phyloP scores from a whole-genome alignment of 2,113 vertebrate genomes.

The Corythoichthys haematopterus region DNA sequence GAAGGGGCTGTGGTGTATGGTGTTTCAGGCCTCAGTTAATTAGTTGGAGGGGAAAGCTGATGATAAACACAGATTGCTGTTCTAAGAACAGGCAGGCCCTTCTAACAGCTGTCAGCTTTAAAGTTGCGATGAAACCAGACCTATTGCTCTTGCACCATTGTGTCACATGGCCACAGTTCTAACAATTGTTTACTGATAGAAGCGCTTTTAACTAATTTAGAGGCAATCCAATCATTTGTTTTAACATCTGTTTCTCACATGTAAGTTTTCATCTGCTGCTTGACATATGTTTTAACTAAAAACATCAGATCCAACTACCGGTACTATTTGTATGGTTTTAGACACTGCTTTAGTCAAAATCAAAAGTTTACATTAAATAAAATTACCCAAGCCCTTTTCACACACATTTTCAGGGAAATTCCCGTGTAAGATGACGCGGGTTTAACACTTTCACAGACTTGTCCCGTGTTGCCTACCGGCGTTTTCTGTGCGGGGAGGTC shows the following conservation, averaged over 20 bases:
- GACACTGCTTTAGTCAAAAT: too few species aligned
- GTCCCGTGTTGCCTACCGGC: too few species aligned
- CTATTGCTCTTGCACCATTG: neutral
- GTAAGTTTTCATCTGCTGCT: neutral
- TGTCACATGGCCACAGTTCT: neutral
- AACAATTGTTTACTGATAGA: neutral
- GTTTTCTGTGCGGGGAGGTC: too few species aligned
- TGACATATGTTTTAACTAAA: neutral
- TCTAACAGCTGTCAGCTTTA: constrained; percentile 42
- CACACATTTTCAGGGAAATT: too few species aligned
- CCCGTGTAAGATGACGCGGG: too few species aligned
- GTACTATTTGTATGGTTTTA: too few species aligned
- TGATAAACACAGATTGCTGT: constrained; percentile 56
- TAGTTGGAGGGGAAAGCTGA: constrained; percentile 48
- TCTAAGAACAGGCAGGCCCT: constrained; percentile 34
- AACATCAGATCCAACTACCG: too few species aligned
- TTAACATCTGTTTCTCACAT: neutral
- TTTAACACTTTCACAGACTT: too few species aligned
- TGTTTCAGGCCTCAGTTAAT: constrained; percentile 57
- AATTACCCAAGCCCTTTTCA: too few species aligned
- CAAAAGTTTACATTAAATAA: too few species aligned
- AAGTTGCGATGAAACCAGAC: constrained; percentile 28
- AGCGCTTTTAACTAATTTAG: neutral
- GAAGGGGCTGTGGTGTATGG: constrained; percentile 43
- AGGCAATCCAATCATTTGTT: neutral